Evolutionary conservation across 2,888 invertebrate species (phyloP), one percentile per base, ranked within the genome.

Genomic region (Clunio marinus): DNA sequence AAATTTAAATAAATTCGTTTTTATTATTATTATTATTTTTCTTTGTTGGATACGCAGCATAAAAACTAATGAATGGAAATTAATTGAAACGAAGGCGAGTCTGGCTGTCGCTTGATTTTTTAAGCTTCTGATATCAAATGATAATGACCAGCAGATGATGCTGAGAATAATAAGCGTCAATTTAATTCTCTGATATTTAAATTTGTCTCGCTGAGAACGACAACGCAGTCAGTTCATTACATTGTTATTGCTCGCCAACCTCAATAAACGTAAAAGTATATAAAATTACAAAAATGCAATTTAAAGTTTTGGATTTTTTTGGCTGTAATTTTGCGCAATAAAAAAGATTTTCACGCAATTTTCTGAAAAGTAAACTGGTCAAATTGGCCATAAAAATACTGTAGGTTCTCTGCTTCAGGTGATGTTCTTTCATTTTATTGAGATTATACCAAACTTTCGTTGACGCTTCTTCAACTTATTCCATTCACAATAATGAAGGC

Each of bases 51-150:
- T 13, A 20, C n/a, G 57, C 24, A 57, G 25, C 25, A 57, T 57
- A 57, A 57, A 57, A 57, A 57, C 57, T 57, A 57, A 57, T 57
- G 57, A 57, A 57, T 57, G 20, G 57, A 57, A 57, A 27, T 27
- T 27, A 57, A 57, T 57, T 57, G 57, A 57, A 57, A 25, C n/a
- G 27, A 4, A n/a, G n/a, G 27, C 25, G 27, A 45, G 35, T 5
- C 35, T 51, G 51, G 51, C 51, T 13, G 17, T 51, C 51, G 51
- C 51, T 51, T 17, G 51, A 8, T 51, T 8, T 51, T 51, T 41
- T 41, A n/a, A n/a, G n/a, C n/a, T 15, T 22, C n/a, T 17, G 22
- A 51, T n/a, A n/a, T n/a, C n/a, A n/a, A n/a, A n/a, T n/a, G n/a
- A n/a, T n/a, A n/a, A n/a, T 51, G 51, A 22, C 51, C 4, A 51